Percentiles rank a stretch among this genome's conserved stretches.
These are phyloP conservation scores for Halcyon leucocephala DNA, from an alignment of 2,797 vertebrate genomes.

Conservation along the genomic window DNA sequence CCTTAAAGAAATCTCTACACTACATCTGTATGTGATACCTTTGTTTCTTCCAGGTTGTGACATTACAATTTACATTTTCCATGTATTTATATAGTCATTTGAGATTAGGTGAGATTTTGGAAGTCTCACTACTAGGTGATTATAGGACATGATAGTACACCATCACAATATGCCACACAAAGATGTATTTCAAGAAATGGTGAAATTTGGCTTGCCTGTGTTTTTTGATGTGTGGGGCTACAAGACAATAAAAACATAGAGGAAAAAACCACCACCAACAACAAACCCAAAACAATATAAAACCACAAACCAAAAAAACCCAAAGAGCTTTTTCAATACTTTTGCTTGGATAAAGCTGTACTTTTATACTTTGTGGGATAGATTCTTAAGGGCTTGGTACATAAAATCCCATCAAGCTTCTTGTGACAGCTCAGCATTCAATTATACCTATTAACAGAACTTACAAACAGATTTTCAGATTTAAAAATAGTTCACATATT, in stretches of 20 bases:
- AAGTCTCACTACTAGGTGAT: not conserved
- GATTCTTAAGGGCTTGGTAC: not conserved
- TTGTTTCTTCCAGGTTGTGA: not conserved
- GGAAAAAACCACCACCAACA: accelerated
- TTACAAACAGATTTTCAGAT: not conserved
- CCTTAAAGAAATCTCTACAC: not conserved
- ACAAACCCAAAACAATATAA: too few relatives aligned
- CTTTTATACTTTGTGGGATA: not conserved
- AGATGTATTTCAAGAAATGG: not conserved
- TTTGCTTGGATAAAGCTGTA: not conserved
- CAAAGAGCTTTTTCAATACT: not conserved
- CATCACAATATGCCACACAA: not conserved
- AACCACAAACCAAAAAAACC: not conserved
- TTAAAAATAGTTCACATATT: not conserved
- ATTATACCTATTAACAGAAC: not conserved
- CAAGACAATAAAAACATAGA: not conserved
- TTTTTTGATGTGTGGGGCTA: not conserved
- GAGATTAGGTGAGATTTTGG: not conserved
- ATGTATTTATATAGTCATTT: not conserved
- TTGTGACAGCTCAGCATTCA: not conserved
- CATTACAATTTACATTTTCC: not conserved
- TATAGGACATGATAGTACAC: not conserved
- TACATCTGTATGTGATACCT: not conserved
- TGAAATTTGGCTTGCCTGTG: not conserved
- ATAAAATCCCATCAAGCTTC: not conserved